Evolutionary conservation across 2,113 vertebrate species (phyloP), one percentile per base, ranked within the genome.

Genomic region (Rissa tridactyla): DNA sequence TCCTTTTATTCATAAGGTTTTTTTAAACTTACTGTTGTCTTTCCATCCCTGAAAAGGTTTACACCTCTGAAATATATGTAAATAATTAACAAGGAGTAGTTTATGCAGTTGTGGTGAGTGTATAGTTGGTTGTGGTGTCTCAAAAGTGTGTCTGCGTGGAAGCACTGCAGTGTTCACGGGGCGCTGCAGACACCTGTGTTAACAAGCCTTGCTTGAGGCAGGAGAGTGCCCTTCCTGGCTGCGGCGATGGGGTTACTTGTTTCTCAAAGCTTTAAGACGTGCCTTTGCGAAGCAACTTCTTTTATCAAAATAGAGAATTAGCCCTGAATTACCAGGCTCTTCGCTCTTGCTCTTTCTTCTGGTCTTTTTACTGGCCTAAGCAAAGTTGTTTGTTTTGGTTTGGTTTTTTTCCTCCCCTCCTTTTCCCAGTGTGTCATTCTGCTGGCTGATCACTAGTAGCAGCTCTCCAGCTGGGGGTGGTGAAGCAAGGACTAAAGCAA

Each of bases 161-260:
- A 69, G 5, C 6, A 1, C 54, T 30, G 38, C 5, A 8, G 1
- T 16, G 18, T 16, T 65, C 23, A 10, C 64, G 27, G 71, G 22
- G 13, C 2, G 1, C n/a, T 83, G 68, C 19, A 51, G 55, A 8
- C 22, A 1, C 0, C 0, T 6, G 18, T 22, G 5, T 2, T 30
- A 4, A 12, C 13, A 42, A 64, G 15, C 58, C 34, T 44, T 76
- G 15, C 26, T 26, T 15, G 32, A 58, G 64, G 46, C 17, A 13
- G 55, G 64, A 81, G 46, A 25, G 2, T 72, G 27, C 23, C 23
- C 8, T 66, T 82, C 36, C 46, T 54, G 52, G 27, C 47, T 46
- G 25, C 49, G 21, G 9, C 8, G 11, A 22, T 62, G 21, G 8
- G 16, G 27, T 55, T 88, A 8, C 26, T 75, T 66, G 5, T 36